Base-by-base conservation (phyloP, 2,888 invertebrate genomes). In the Hetaerina titia region DNA sequence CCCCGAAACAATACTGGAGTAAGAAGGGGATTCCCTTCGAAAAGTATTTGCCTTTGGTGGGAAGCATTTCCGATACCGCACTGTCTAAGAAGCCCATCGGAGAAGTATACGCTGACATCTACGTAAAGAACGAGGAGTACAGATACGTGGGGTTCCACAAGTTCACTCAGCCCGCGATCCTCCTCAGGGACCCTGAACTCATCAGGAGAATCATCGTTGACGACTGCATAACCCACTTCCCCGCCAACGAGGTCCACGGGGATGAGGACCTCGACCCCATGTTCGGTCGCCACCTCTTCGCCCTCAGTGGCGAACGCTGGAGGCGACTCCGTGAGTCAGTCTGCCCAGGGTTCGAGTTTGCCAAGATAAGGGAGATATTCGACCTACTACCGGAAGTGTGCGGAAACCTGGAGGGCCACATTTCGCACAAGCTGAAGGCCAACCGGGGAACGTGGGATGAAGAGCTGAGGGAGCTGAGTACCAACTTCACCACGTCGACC, bases 191-290 rank as follows among this genome's bases (percentile, higher is more conserved):
- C 96, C 97, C 97, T 17, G 97, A 97, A 19, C 96, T 98, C 95
- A 97, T 97, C 0, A 96, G 96, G 69, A 97, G 97, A 94, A 97
- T 98, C 45, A 96, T 98, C 95, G 97, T 97, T 89, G 97, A 97
- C 96, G 98, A 98, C 96, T 98, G 98, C 95, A 97, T 97, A 22
- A 97, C 97, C 96, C 11, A 92, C 74, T 98, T 98, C 95, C 97
- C 97, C 96, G 98, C 98, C 95, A 97, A 98, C 92, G 98, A 98
- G 0, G 97, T 97, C 69, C 97, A 97, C 96, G 97, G 97, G 90
- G 98, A 98, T 95, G 98, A 98, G 94, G 96, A 97, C 25, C 97
- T 97, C 31, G 98, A 98, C 96, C 97, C 97, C 0, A 95, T 98
- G 95, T 81, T 95, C 25, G 95, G 90, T n/a, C 64, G 45, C 13